These are phyloP conservation scores for Centropus unirufus DNA, from an alignment of 2,113 vertebrate species.

Conservation along the genomic window DNA sequence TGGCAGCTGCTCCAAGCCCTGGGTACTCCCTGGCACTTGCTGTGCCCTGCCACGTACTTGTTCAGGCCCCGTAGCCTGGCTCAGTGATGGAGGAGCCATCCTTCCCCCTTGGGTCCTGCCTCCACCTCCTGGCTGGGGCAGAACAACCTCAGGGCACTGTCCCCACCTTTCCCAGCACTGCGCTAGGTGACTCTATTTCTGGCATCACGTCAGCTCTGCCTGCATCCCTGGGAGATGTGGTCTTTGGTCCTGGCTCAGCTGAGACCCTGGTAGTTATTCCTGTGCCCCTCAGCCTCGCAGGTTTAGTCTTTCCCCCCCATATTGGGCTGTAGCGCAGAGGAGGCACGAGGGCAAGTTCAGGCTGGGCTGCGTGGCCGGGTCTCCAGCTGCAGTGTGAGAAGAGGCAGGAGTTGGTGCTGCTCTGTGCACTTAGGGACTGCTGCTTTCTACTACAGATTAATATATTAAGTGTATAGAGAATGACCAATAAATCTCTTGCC, in stretches of 20 bases:
- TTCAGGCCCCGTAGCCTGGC: not conserved
- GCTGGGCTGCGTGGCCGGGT: not conserved
- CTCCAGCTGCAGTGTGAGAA: not conserved
- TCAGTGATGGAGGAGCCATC: not conserved
- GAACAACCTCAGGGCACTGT: not conserved
- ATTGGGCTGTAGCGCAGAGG: not conserved
- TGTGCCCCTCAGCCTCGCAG: not conserved
- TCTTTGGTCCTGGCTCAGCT: not conserved
- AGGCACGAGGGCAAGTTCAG: not conserved
- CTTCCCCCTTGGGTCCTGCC: not conserved
- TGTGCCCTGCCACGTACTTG: not conserved
- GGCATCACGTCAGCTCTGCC: not conserved
- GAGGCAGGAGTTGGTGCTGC: not conserved
- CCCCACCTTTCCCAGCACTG: not conserved
- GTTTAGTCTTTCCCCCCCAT: not conserved
- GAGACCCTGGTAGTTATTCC: not conserved
- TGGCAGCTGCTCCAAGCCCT: not conserved
- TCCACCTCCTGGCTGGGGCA: not conserved
- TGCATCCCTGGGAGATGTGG: not conserved
- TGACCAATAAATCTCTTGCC: constrained; percentile 40
- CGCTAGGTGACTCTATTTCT: constrained; percentile 7
- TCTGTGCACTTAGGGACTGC: constrained; percentile 22
- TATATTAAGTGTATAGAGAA: constrained; percentile 43
- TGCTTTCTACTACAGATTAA: constrained; percentile 60
- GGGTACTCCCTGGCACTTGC: not conserved